Percentiles rank a stretch among this genome's conserved stretches.
Conservation (phyloP, 2,113 vertebrate genomes). For the Mustelus asterias region DNA sequence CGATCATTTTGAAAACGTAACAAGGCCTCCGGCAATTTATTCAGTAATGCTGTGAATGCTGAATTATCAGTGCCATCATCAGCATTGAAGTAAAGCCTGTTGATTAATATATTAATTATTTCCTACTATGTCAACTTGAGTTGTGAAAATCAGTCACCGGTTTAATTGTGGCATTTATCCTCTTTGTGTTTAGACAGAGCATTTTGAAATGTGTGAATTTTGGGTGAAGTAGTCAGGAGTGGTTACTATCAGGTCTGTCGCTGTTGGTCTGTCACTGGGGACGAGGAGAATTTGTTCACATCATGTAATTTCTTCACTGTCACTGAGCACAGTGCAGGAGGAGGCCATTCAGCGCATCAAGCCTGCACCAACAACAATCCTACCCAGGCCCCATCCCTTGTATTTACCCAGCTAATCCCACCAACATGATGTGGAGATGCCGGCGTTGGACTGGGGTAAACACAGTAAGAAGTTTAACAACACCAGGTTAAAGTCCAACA, state of each 20-base stretch:
- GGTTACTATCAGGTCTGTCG: no score
- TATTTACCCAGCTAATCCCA: no score
- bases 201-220: not conserved
- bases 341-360: no score
- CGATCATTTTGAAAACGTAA: not conserved
- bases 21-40: not conserved
- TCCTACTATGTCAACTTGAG: not conserved
- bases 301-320: not conserved
- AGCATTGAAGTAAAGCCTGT: no score
- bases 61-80: not conserved
- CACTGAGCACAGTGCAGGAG: no score
- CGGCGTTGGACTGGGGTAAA: no score
- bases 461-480: no score
- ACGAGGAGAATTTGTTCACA: not conserved
- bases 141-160: not conserved
- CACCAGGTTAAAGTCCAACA: no score
- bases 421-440: no score
- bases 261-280: not conserved
- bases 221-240: not conserved
- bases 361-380: no score
- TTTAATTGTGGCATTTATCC: not conserved
- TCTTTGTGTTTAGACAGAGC: not conserved
- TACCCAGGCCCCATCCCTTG: no score
- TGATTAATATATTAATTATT: not conserved
- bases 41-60: not conserved